Base-by-base conservation (phyloP, 2,888 invertebrate genomes). In the Andrena minutula region DNA sequence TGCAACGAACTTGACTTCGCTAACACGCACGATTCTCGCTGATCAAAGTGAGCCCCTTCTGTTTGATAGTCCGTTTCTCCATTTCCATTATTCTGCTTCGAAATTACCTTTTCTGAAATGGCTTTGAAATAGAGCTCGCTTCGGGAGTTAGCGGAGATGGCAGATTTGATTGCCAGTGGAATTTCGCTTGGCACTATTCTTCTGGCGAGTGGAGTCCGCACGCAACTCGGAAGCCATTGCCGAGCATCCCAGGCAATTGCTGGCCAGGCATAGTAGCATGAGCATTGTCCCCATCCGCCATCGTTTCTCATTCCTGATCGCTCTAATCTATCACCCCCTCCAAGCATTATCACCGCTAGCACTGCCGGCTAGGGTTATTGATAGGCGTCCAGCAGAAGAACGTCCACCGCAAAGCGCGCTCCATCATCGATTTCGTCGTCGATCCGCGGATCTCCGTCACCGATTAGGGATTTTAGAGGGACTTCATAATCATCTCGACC, bases 261-360 rank as follows among this genome's bases (percentile, higher is more conserved):
- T 20, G 73, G 8, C 10, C 32, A 8, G 53, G 16, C 47, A 32
- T n/a, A 60, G 47, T 23, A 32, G 16, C 41, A 53, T 41, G 41
- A 41, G 20, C 64, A 70, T 76, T 51, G 69, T 64, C 71, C 47
- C 64, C 20, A 60, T 79, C 35, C 79, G 23, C n/a, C n/a, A n/a
- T 64, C 69, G 64, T 76, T 65, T 64, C 76, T 69, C 58, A 58
- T 64, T 76, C 53, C 61, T 47, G 53, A 68, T 78, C 75, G 58
- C 49, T 53, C 69, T 58, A 69, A 79, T 76, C 77, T 64, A 70
- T 70, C 79, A 79, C 35, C 30, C 28, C 58, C 41, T 2, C 51
- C 35, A 12, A 58, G 56, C 76, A 60, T 70, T 64, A 70, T 79
- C 76, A 20, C 56, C 26, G 51, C 51, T 28, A 74, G 49, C 53